A percentile compares a stretch with the other conserved stretches of the same genome.
Evolutionary conservation across 2,113 vertebrate species (phyloP).

Genomic region (Cololabis saira): DNA sequence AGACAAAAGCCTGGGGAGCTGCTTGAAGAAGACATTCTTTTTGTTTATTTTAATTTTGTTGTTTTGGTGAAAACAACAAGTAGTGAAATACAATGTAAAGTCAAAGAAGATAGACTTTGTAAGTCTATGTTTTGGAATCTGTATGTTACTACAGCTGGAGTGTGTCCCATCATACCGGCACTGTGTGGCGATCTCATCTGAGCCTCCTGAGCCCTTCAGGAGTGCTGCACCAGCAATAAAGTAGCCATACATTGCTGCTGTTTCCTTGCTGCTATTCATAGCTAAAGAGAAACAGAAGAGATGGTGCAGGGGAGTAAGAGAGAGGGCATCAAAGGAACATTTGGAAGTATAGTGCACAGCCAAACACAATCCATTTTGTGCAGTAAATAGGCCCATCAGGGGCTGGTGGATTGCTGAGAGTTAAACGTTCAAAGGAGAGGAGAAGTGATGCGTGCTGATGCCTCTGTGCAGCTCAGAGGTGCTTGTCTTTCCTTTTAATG

Average conservation of each 20-base stretch:
- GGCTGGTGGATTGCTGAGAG: slow-evolving; percentile 64
- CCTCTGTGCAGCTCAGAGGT: slow-evolving; percentile 56
- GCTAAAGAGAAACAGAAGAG: slow-evolving; percentile 11
- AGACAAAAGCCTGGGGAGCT: slow-evolving; percentile 51
- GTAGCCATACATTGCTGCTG: slow-evolving; percentile 39
- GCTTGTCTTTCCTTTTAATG: slow-evolving; percentile 72
- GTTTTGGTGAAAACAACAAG: slow-evolving; percentile 12
- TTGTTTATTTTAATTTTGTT: neutral
- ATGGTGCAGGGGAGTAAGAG: slow-evolving; percentile 15
- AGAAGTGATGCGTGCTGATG: slow-evolving; percentile 72
- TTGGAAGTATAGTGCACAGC: slow-evolving; percentile 62
- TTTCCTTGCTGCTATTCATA: slow-evolving; percentile 43
- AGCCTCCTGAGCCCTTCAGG: slow-evolving; percentile 48
- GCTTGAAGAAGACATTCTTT: slow-evolving; percentile 55
- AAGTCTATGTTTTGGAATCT: slow-evolving; percentile 61
- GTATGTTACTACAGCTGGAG: slow-evolving; percentile 47
- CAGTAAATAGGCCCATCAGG: slow-evolving; percentile 74
- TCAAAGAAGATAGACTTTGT: slow-evolving; percentile 54
- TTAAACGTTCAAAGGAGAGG: slow-evolving; percentile 46
- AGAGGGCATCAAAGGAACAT: slow-evolving; percentile 66
- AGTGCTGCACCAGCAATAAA: slow-evolving; percentile 28
- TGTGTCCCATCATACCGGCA: slow-evolving; percentile 51
- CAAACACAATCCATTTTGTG: slow-evolving; percentile 67
- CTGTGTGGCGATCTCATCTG: slow-evolving; percentile 38
- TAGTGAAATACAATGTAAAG: slow-evolving; percentile 46